These are phyloP conservation scores for Atherinomorus stipes DNA, from an alignment of 2,113 vertebrate species.

Conservation along the genomic window DNA sequence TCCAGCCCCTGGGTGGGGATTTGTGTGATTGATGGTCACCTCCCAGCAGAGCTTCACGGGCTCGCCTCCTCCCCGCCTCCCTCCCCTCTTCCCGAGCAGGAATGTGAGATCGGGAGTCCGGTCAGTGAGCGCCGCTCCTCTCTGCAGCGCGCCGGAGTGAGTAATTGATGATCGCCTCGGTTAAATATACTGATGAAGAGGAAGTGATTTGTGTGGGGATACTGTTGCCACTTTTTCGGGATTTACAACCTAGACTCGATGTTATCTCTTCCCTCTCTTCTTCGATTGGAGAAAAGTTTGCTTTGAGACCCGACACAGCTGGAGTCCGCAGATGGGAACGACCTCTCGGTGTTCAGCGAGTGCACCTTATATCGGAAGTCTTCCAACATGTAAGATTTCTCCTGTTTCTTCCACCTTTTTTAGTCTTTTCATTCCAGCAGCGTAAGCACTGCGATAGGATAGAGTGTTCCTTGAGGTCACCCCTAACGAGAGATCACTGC, in stretches of 20 bases:
- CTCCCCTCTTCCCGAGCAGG: slow-evolving; percentile 42
- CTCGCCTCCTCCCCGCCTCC: slow-evolving; percentile 5
- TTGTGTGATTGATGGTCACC: slow-evolving; percentile 69
- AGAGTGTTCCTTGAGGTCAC: slow-evolving; percentile 44
- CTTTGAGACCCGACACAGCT: slow-evolving; percentile 41
- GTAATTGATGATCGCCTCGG: slow-evolving; percentile 33
- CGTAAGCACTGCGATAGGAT: slow-evolving; percentile 41
- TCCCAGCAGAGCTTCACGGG: slow-evolving; percentile 57
- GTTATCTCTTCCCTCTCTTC: background rate
- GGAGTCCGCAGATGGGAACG: slow-evolving; percentile 69
- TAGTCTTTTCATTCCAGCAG: slow-evolving; percentile 55
- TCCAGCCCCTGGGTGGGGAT: slow-evolving; percentile 76
- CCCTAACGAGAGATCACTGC: slow-evolving; percentile 42
- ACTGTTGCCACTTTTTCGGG: slow-evolving; percentile 29
- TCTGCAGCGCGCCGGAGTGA: slow-evolving; percentile 28
- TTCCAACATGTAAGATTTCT: slow-evolving; percentile 69
- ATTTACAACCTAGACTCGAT: background rate
- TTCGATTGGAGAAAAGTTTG: slow-evolving; percentile 73
- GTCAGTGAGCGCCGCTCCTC: slow-evolving; percentile 35
- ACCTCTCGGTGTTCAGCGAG: slow-evolving; percentile 26
- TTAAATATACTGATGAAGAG: slow-evolving; percentile 31
- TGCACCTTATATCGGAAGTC: slow-evolving; percentile 52
- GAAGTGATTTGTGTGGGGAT: slow-evolving; percentile 34
- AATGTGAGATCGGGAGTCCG: slow-evolving; percentile 57
- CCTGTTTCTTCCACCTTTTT: background rate